Conservation (phyloP, 2,113 vertebrate species). For the Prionailurus viverrinus region DNA sequence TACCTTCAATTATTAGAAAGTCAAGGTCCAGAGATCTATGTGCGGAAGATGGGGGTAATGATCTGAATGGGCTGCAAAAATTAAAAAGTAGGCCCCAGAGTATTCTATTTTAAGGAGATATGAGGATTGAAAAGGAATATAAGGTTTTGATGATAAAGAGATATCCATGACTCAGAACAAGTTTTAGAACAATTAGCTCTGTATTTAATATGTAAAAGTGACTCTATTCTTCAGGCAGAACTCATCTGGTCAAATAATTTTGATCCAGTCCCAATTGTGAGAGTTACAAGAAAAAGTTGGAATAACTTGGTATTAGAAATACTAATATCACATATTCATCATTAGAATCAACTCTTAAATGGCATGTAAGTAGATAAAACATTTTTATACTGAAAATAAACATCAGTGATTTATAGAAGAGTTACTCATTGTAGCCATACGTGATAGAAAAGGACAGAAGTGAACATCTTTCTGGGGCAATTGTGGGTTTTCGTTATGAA, state of each 20-base stretch:
- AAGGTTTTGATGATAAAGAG: neutral
- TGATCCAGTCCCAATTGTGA: neutral
- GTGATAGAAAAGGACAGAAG: neutral
- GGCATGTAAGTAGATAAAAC: neutral
- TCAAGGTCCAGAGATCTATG: neutral
- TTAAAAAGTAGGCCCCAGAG: neutral
- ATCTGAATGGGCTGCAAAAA: neutral
- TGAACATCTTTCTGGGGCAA: neutral
- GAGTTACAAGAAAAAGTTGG: neutral
- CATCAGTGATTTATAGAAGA: neutral
- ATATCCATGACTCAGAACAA: neutral
- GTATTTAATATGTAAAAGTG: neutral
- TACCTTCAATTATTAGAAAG: neutral
- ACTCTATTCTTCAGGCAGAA: neutral
- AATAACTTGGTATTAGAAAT: neutral
- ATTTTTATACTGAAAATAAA: neutral
- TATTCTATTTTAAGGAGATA: neutral
- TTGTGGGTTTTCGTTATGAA: neutral
- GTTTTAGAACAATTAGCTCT: neutral
- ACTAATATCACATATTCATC: neutral
- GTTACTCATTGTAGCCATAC: neutral
- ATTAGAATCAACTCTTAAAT: neutral
- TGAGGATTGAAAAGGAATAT: neutral
- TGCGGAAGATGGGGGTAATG: neutral
- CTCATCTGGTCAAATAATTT: neutral